Conservation (phyloP, 2,113 vertebrate genomes). For the Setophaga kirtlandii region DNA sequence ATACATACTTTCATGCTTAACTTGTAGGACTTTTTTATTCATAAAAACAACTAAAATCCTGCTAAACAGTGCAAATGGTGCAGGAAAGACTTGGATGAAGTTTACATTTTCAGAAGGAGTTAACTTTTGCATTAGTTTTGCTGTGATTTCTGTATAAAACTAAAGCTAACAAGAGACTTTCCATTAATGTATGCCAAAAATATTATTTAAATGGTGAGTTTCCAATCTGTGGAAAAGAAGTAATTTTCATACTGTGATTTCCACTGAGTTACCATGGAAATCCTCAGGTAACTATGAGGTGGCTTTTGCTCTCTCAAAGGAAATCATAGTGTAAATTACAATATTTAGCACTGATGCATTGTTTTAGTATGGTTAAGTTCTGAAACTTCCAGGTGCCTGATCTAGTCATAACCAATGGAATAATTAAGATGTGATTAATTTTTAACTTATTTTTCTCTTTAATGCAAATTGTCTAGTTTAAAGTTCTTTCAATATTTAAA, state of each 20-base stretch:
- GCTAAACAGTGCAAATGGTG: not conserved
- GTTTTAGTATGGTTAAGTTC: not conserved
- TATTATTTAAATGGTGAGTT: not conserved
- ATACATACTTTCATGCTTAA: conserved; percentile 8
- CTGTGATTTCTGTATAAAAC: not conserved
- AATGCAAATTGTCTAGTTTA: not conserved
- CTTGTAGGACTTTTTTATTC: not conserved
- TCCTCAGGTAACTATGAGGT: not conserved
- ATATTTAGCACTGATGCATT: not conserved
- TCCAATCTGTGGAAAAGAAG: not conserved
- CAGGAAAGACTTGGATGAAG: not conserved
- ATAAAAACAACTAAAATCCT: not conserved
- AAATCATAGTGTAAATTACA: not conserved
- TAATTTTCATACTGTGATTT: not conserved
- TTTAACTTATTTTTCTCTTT: conserved; percentile 17
- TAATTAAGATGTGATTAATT: not conserved
- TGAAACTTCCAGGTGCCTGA: conserved; percentile 9
- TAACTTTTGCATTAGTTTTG: not conserved
- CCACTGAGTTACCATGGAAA: not conserved
- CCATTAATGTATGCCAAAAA: not conserved
- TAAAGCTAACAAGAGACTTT: not conserved
- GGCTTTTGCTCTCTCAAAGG: not conserved
- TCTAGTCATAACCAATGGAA: not conserved
- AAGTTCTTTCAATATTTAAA: not conserved
- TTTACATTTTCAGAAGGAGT: not conserved